A percentile compares a stretch with the other conserved stretches of the same genome.
Conservation (phyloP, 2,888 invertebrate species). For the Willowsia nigromaculata region DNA sequence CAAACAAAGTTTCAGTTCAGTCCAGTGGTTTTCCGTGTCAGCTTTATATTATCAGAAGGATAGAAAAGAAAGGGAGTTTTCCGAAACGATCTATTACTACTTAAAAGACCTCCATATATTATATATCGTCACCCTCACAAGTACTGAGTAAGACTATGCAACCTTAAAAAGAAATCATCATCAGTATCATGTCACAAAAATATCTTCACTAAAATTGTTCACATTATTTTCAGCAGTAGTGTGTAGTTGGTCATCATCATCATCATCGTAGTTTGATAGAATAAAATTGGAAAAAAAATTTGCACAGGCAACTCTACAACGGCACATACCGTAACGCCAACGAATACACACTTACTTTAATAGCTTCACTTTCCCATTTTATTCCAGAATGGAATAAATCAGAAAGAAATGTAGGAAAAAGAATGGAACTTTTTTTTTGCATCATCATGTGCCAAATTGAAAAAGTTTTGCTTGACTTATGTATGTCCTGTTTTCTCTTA, state of each 20-base stretch:
- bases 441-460: conserved; percentile 50
- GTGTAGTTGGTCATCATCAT: background rate
- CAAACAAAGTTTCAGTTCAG: conserved; percentile 3
- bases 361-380: conserved; percentile 16
- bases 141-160: no score
- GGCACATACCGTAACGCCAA: background rate
- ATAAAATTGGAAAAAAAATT: background rate
- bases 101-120: no score
- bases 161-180: background rate
- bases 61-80: background rate
- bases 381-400: background rate
- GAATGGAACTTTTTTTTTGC: conserved; percentile 4
- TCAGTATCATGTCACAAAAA: background rate
- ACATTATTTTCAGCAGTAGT: background rate
- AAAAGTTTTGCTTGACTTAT: conserved; percentile 51
- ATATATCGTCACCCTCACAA: no score
- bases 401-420: background rate
- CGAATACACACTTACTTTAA: background rate
- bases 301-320: background rate
- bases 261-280: background rate
- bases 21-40: conserved; percentile 10
- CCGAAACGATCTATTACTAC: no score
- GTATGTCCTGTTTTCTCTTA: background rate
- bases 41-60: background rate
- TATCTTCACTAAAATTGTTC: background rate